phyloP scores from a whole-genome alignment of 2,888 invertebrate genomes.

The Hypolimnas misippus region DNA sequence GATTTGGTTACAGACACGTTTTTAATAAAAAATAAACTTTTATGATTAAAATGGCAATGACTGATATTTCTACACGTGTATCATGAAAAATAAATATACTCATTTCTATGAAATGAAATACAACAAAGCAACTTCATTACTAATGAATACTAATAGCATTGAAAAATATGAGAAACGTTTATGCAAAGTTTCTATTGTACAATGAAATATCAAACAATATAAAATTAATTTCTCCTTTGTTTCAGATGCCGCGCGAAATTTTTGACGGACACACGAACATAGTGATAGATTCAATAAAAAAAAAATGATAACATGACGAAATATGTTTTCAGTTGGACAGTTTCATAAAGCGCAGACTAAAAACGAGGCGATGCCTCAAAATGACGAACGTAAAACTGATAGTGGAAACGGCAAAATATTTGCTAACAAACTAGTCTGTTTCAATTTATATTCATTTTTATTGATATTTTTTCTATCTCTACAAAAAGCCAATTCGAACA shows the following conservation, averaged over 20 bases:
- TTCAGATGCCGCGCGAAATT: constrained; percentile 61
- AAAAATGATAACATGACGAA: constrained; percentile 77
- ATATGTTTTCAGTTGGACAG: constrained; percentile 63
- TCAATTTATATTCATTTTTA: constrained; percentile 66
- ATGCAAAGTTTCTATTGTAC: background rate
- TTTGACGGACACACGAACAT: constrained; percentile 48
- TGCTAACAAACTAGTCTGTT: constrained; percentile 54
- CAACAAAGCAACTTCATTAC: background rate
- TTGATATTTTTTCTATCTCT: constrained; percentile 61
- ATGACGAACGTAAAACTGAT: constrained; percentile 48
- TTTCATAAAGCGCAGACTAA: constrained; percentile 62
- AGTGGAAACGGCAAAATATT: constrained; percentile 46
- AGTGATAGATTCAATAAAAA: constrained; percentile 50
- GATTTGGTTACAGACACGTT: no score
- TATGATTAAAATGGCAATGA: no score
- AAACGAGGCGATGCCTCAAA: constrained; percentile 60
- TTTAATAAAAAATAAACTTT: no score
- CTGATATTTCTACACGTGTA: no score
- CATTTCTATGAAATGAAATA: no score
- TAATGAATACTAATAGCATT: background rate
- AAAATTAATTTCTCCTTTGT: constrained; percentile 54
- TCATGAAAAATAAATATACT: no score
- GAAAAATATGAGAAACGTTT: background rate
- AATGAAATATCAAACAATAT: background rate
- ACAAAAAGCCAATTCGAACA: constrained; percentile 71